These are phyloP conservation scores for Phocoena phocoena DNA, from an alignment of 2,113 vertebrate species.

Conservation along the genomic window DNA sequence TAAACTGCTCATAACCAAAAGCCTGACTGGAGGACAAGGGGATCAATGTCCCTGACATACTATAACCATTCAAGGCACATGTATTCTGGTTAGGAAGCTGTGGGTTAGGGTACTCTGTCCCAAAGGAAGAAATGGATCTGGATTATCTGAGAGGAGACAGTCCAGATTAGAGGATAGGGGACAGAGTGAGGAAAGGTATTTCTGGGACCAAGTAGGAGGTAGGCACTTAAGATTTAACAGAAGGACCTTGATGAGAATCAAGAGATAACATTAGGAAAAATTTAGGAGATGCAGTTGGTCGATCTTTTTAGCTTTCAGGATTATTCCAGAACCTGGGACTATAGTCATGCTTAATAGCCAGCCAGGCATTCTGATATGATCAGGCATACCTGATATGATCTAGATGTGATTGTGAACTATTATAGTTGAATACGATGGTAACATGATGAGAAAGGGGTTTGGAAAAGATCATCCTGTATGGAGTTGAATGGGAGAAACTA, in stretches of 20 bases:
- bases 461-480: background rate
- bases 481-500: background rate
- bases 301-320: background rate
- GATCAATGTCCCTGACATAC: background rate
- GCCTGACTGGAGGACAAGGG: background rate
- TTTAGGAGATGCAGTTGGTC: background rate
- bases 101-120: background rate
- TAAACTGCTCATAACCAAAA: background rate
- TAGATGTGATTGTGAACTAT: background rate
- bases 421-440: background rate
- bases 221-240: background rate
- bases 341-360: background rate
- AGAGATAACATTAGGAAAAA: background rate
- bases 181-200: background rate
- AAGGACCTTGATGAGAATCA: background rate
- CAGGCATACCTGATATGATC: background rate
- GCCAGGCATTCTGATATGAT: background rate
- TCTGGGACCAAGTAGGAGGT: background rate
- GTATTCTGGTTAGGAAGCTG: background rate
- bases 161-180: background rate
- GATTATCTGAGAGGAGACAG: background rate
- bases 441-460: background rate
- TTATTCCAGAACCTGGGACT: background rate
- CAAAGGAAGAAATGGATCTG: background rate
- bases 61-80: background rate